These are phyloP conservation scores for Peromyscus maniculatus DNA, from an alignment of 2,113 vertebrate species.

Conservation along the genomic window DNA sequence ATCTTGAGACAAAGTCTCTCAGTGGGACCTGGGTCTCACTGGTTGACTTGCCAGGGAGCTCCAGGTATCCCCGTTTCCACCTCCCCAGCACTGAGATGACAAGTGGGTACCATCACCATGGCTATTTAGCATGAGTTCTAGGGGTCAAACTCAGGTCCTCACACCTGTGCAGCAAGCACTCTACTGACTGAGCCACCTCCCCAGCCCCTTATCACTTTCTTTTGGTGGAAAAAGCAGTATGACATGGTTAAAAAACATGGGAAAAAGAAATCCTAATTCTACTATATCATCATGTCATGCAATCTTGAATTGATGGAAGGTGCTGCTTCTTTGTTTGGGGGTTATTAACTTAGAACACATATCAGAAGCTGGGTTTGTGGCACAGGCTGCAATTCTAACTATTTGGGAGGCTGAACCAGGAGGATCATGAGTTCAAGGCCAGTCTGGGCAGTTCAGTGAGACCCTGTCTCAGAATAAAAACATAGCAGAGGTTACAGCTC, in stretches of 20 bases:
- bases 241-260: neutral
- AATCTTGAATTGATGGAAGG: neutral
- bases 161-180: neutral
- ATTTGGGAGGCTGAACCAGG: neutral
- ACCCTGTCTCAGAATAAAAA: neutral
- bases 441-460: neutral
- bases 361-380: neutral
- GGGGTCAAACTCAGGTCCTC: neutral
- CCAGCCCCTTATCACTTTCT: neutral
- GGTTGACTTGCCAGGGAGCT: too few relatives aligned
- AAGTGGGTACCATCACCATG: neutral
- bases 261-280: slow-evolving; percentile 7
- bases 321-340: slow-evolving; percentile 11
- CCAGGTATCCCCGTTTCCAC: neutral
- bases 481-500: neutral
- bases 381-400: neutral
- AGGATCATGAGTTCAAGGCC: neutral
- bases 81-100: neutral
- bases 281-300: neutral
- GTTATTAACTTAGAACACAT: slow-evolving; percentile 11
- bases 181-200: neutral
- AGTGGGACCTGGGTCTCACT: too few relatives aligned
- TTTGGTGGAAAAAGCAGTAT: neutral
- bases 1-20: neutral
- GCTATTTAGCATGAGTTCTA: too few relatives aligned